Evolutionary conservation across 2,797 vertebrate species (phyloP), one percentile per base, ranked within the genome.

Genomic region (Danio choprae): DNA sequence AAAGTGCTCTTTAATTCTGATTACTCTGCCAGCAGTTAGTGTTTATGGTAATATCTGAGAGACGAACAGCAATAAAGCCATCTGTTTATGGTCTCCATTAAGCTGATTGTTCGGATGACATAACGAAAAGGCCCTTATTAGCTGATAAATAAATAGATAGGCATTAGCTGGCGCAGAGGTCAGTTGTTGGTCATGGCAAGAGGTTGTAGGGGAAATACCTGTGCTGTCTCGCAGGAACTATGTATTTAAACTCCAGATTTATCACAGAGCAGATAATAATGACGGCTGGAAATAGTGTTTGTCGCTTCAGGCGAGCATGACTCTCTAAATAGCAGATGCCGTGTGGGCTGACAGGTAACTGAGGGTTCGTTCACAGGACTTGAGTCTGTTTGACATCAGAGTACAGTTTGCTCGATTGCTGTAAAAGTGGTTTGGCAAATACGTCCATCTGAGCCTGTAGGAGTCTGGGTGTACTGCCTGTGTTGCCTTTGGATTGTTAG

Each of bases 21-120:
- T 93, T 90, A 92, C 90, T 88, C 92, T 87, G 93, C 93, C 88
- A 87, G 90, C 91, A 93, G 95, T 96, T 95, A 95, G 93, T 93
- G 94, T 93, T 91, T 92, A 94, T 92, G 91, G 93, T 95, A 92
- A 89, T 91, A 93, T 91, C 90, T 87, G 91, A 93, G 90, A 92
- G 91, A 87, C 89, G 90, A 90, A 87, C 86, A 89, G 88, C 91
- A 91, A 91, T 93, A 92, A 94, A 95, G 89, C 94, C 93, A 95
- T 95, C 94, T 94, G 95, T 90, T 90, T 94, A 89, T 89, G 89
- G 88, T 88, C 88, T 89, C 89, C 92, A 91, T 92, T 92, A 92
- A 93, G 92, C 91, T 91, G 91, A 93, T 91, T 93, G 91, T 92
- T 89, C 91, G 87, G 88, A 69, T 62, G 7, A 43, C 75, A 69